Percentiles rank a stretch among this genome's conserved stretches.
phyloP scores from a whole-genome alignment of 2,113 vertebrate species.

The Formicarius rufipectus region DNA sequence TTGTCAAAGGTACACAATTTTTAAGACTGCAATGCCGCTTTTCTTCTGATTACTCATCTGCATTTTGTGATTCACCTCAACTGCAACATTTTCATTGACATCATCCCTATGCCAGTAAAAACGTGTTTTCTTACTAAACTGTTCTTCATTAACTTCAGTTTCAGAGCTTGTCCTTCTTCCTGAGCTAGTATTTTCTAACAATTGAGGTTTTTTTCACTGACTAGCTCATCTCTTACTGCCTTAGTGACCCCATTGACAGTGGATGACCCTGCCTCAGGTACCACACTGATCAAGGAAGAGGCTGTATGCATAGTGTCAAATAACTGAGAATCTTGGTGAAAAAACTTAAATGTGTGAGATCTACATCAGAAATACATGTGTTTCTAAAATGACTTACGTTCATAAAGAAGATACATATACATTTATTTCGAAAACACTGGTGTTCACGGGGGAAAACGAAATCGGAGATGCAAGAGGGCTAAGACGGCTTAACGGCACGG shows the following conservation, averaged over 20 bases:
- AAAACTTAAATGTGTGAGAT: neutral
- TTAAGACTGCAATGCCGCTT: neutral
- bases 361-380: neutral
- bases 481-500: neutral
- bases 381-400: too few relatives aligned
- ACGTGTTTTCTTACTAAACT: constrained; percentile 25
- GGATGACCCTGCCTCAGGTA: neutral
- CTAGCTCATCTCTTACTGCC: neutral
- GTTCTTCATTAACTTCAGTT: neutral
- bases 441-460: neutral
- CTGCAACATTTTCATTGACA: constrained; percentile 56
- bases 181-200: neutral
- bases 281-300: neutral
- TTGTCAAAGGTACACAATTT: constrained; percentile 2
- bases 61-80: constrained; percentile 59
- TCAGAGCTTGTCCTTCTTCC: neutral
- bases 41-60: constrained; percentile 55
- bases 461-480: neutral
- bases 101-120: constrained; percentile 61
- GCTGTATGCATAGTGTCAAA: neutral
- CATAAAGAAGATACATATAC: neutral
- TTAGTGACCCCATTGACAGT: neutral
- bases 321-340: neutral
- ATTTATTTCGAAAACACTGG: neutral
- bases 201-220: neutral